phyloP scores from a whole-genome alignment of 2,113 vertebrate species.

The Marmota monax region DNA sequence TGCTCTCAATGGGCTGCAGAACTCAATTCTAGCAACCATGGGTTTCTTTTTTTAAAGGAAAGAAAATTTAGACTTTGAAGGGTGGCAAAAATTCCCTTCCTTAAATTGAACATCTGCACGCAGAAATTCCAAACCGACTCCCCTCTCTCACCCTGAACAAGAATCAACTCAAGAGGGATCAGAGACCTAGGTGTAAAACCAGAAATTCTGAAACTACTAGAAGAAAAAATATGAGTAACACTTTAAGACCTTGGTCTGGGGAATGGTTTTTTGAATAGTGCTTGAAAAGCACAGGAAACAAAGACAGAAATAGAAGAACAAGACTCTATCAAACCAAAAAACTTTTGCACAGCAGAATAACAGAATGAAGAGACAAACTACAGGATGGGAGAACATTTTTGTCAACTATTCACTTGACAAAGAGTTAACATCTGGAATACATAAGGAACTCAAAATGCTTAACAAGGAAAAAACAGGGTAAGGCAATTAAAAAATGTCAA shows the following conservation, averaged over 20 bases:
- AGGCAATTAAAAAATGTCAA: neutral
- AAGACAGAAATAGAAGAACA: neutral
- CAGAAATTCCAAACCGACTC: neutral
- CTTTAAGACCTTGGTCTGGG: neutral
- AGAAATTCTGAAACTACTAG: neutral
- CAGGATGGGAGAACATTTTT: too few species aligned
- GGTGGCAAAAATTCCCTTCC: neutral
- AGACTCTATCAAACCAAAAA: neutral
- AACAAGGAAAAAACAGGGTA: neutral
- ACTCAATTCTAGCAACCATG: neutral
- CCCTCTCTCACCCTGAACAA: neutral
- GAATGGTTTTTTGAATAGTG: neutral
- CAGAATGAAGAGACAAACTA: neutral
- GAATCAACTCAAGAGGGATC: neutral
- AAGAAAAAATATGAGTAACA: neutral
- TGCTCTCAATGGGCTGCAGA: neutral
- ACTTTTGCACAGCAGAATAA: neutral
- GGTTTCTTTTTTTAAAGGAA: neutral
- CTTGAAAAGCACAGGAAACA: neutral
- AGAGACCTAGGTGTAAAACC: neutral
- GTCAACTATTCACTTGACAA: neutral
- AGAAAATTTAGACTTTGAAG: conserved; percentile 9
- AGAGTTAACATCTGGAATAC: neutral
- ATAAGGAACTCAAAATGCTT: neutral
- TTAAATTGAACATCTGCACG: neutral